These are phyloP conservation scores for Melanotaenia pygmaea DNA, from an alignment of 2,797 vertebrate species.

Conservation along the genomic window DNA sequence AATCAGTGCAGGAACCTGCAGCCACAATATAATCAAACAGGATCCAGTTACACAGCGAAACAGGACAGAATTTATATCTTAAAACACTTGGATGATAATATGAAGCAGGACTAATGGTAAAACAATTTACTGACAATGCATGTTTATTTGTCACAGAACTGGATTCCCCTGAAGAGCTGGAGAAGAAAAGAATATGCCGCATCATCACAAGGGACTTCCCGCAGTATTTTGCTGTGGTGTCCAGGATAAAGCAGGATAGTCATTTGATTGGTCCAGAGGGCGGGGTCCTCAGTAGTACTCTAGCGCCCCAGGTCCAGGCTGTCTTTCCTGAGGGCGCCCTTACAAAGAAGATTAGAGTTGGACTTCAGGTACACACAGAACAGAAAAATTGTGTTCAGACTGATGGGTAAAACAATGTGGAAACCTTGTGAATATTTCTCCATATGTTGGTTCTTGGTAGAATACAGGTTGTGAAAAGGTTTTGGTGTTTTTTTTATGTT, in stretches of 20 bases:
- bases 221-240: slow-evolving; percentile 97
- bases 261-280: slow-evolving; percentile 96
- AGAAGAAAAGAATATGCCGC: slow-evolving; percentile 97
- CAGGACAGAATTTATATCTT: neutral
- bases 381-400: neutral
- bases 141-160: slow-evolving; percentile 82
- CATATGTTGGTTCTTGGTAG: neutral
- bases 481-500: neutral
- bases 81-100: neutral
- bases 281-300: slow-evolving; percentile 93
- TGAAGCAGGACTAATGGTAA: neutral
- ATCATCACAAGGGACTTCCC: slow-evolving; percentile 98
- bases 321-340: slow-evolving; percentile 97
- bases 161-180: slow-evolving; percentile 93
- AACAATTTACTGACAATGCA: slow-evolving; percentile 3
- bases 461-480: neutral
- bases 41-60: neutral
- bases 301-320: slow-evolving; percentile 95
- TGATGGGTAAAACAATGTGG: neutral
- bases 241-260: slow-evolving; percentile 96
- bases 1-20: neutral
- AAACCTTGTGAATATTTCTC: neutral
- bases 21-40: neutral
- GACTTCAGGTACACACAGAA: slow-evolving; percentile 89
- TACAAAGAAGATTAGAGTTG: slow-evolving; percentile 95